Evolutionary conservation across 2,888 invertebrate species (phyloP).

Genomic region (Brachyptera risi): DNA sequence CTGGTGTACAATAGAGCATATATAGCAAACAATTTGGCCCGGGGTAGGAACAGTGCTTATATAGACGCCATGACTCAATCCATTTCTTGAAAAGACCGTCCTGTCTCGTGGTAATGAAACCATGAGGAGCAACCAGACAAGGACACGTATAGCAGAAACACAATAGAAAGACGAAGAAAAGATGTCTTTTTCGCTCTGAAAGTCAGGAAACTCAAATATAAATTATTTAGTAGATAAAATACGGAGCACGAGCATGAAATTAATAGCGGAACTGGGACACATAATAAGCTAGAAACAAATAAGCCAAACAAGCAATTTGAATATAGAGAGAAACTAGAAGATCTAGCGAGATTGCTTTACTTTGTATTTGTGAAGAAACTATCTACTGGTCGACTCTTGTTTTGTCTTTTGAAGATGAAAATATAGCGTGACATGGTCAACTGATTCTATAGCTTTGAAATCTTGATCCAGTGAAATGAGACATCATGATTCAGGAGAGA

Average conservation of each 20-base stretch:
- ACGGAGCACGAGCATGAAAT: slow-evolving; percentile 11
- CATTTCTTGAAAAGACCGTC: not conserved
- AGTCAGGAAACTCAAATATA: not conserved
- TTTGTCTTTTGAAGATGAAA: slow-evolving; percentile 3
- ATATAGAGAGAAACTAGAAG: not conserved
- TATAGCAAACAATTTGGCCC: slow-evolving; percentile 13
- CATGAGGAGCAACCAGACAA: not conserved
- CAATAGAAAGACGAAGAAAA: slow-evolving; percentile 10
- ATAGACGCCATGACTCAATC: too few relatives aligned
- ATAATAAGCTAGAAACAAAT: not conserved
- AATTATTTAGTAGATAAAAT: slow-evolving; percentile 16
- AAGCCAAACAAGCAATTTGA: slow-evolving; percentile 5
- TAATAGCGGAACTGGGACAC: slow-evolving; percentile 17
- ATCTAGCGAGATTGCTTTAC: not conserved
- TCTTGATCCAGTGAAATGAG: too few relatives aligned
- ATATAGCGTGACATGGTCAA: slow-evolving; percentile 4
- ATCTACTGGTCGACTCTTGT: too few relatives aligned
- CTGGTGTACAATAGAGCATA: slow-evolving; percentile 9
- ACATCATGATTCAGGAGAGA: too few relatives aligned
- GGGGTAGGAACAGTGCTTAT: too few relatives aligned
- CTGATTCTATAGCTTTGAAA: not conserved
- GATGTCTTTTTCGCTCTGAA: not conserved
- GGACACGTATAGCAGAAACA: slow-evolving; percentile 1
- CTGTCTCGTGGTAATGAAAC: slow-evolving; percentile 6
- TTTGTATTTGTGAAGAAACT: not conserved